A percentile compares a stretch with the other conserved stretches of the same genome.
Conservation (phyloP, 2,888 invertebrate species). For the Timandra comae region DNA sequence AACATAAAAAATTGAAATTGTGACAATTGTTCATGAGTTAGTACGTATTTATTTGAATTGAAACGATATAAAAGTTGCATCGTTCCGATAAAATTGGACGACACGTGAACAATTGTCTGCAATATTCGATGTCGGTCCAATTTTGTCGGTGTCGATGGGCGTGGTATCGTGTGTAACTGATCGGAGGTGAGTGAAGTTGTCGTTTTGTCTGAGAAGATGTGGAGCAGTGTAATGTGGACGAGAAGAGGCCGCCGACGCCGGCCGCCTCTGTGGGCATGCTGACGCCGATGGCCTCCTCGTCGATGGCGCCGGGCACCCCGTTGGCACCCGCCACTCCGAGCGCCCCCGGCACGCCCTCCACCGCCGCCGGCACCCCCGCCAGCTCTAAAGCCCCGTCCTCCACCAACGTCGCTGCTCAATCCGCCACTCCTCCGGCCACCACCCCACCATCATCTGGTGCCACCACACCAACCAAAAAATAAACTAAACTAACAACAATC, state of each 20-base stretch:
- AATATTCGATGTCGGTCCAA: conserved; percentile 24
- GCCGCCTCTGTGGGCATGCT: conserved; percentile 1
- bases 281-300: not conserved
- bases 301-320: conserved; percentile 3
- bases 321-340: not conserved
- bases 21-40: conserved; percentile 46
- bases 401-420: conserved; percentile 8
- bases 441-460: not conserved
- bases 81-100: conserved; percentile 17
- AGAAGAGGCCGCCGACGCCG: conserved; percentile 8
- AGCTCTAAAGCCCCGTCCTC: conserved; percentile 10
- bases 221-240: conserved; percentile 34
- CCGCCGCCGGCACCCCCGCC: conserved; percentile 10
- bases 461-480: not conserved
- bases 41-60: too few species aligned
- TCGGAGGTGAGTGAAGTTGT: conserved; percentile 23
- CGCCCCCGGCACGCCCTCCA: conserved; percentile 8
- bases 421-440: conserved; percentile 2
- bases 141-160: conserved; percentile 29
- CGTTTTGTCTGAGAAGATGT: conserved; percentile 47
- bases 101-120: conserved; percentile 44
- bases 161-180: conserved; percentile 6
- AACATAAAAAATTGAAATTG: conserved; percentile 34
- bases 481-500: too few species aligned
- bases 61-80: not conserved